phyloP scores from a whole-genome alignment of 2,888 invertebrate species.

The Cephus rjabovi region DNA sequence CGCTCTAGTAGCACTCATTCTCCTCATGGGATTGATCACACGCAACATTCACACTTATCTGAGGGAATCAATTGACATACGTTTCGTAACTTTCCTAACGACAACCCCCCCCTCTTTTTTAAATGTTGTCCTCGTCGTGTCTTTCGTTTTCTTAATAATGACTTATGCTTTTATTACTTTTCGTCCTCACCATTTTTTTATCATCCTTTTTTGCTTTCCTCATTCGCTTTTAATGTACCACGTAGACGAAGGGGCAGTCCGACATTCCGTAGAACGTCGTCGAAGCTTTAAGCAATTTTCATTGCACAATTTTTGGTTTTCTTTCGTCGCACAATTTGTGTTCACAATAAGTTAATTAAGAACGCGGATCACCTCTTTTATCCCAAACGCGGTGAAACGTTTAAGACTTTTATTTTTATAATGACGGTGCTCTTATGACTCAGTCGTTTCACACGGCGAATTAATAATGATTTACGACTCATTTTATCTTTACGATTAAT shows the following conservation, averaged over 20 bases:
- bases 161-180: neutral
- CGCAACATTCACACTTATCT: slow-evolving; percentile 51
- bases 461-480: neutral
- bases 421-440: neutral
- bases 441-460: neutral
- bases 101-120: slow-evolving; percentile 3
- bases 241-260: neutral
- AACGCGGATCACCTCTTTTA: neutral
- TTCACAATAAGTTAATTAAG: neutral
- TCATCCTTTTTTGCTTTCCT: slow-evolving; percentile 18
- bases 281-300: neutral
- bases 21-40: slow-evolving; percentile 23
- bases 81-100: slow-evolving; percentile 63
- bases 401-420: neutral
- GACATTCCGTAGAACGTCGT: neutral
- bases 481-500: neutral
- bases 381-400: neutral
- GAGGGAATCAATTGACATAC: slow-evolving; percentile 63
- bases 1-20: neutral
- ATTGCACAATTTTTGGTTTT: neutral
- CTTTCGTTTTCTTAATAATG: neutral
- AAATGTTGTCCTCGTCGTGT: neutral
- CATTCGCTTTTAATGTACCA: slow-evolving; percentile 3
- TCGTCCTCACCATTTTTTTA: slow-evolving; percentile 6
- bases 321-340: neutral